Conservation (phyloP, 2,888 invertebrate species). For the Lycocerus yunnanus region DNA sequence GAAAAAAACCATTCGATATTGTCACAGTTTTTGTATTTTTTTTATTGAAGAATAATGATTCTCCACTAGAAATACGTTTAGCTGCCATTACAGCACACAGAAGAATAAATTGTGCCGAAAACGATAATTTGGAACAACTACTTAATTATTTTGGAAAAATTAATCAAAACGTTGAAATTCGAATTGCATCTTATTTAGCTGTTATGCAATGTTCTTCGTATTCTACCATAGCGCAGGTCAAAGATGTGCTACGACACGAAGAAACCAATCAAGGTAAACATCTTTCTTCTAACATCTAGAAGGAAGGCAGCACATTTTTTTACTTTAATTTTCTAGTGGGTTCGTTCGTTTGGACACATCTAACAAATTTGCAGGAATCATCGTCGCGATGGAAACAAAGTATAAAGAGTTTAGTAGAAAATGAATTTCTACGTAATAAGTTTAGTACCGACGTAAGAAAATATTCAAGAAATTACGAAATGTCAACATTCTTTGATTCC, state of each 20-base stretch:
- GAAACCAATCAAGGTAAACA: slow-evolving; percentile 63
- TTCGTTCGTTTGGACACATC: slow-evolving; percentile 71
- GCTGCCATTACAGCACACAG: slow-evolving; percentile 65
- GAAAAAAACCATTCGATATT: not conserved
- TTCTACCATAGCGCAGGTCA: slow-evolving; percentile 59
- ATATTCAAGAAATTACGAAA: slow-evolving; percentile 69
- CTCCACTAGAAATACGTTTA: slow-evolving; percentile 60
- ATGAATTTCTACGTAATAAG: slow-evolving; percentile 62
- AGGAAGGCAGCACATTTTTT: not conserved
- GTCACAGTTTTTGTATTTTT: not conserved
- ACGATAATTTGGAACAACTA: slow-evolving; percentile 51
- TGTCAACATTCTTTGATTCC: slow-evolving; percentile 63
- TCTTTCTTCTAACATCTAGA: not conserved
- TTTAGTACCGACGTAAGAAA: slow-evolving; percentile 66
- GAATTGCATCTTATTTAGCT: slow-evolving; percentile 66
- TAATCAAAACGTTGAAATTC: slow-evolving; percentile 62
- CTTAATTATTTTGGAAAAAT: slow-evolving; percentile 57
- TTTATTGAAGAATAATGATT: slow-evolving; percentile 38
- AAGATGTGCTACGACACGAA: slow-evolving; percentile 57
- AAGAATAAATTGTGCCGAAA: slow-evolving; percentile 54
- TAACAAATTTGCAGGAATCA: slow-evolving; percentile 65
- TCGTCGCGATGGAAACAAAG: slow-evolving; percentile 62
- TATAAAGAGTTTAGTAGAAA: slow-evolving; percentile 63
- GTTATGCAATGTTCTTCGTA: slow-evolving; percentile 66
- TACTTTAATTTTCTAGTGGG: slow-evolving; percentile 55